Percentiles rank a stretch among this genome's conserved stretches.
Conservation (phyloP, 2,888 invertebrate species). For the Noctua pronuba region DNA sequence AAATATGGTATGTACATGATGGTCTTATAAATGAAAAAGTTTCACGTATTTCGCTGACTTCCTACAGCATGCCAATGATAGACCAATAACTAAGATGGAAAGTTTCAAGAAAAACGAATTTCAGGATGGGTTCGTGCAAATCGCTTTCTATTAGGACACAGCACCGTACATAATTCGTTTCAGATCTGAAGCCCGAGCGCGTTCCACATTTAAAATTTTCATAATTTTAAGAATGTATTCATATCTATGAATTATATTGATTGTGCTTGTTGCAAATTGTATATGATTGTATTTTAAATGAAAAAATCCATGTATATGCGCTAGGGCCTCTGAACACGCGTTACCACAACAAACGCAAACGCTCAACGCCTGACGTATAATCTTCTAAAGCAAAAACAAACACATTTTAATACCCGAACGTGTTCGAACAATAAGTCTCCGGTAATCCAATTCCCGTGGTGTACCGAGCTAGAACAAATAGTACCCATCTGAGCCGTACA, state of each 20-base stretch:
- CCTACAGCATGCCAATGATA: too few relatives aligned
- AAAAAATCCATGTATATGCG: too few relatives aligned
- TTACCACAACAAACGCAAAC: neutral
- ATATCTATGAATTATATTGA: neutral
- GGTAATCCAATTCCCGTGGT: slow-evolving; percentile 46
- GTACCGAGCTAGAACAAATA: slow-evolving; percentile 64
- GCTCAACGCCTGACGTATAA: neutral
- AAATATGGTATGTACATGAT: too few relatives aligned
- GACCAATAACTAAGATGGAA: neutral
- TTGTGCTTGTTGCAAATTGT: too few relatives aligned
- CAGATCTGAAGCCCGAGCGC: neutral
- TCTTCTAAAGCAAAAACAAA: slow-evolving; percentile 3
- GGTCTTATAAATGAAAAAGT: too few relatives aligned
- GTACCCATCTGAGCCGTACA: slow-evolving; percentile 39
- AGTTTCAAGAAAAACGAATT: neutral
- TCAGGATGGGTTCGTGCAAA: neutral
- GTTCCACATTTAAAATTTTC: neutral
- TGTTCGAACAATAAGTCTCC: slow-evolving; percentile 38
- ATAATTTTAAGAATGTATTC: too few relatives aligned
- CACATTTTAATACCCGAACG: neutral
- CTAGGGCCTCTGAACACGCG: neutral
- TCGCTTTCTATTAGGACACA: neutral
- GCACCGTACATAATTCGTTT: neutral
- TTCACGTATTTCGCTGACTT: too few relatives aligned
- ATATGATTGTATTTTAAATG: too few relatives aligned